Percentiles rank a stretch among this genome's conserved stretches.
Conservation (phyloP, 2,113 vertebrate genomes). For the Marmota monax region DNA sequence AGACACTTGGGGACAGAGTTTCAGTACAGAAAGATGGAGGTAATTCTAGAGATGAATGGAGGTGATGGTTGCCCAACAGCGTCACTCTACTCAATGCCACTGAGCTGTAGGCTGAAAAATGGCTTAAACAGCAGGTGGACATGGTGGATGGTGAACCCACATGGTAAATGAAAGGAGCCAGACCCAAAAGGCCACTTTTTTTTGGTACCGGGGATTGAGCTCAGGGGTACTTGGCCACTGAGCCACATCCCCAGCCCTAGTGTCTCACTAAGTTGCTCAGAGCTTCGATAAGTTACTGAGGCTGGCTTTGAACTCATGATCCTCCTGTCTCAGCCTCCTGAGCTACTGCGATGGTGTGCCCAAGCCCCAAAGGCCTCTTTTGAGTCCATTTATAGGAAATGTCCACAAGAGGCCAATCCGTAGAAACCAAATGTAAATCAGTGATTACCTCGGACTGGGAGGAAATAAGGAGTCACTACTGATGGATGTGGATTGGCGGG, state of each 20-base stretch:
- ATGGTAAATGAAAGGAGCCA: neutral
- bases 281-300: no score
- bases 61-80: accelerated
- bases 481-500: neutral
- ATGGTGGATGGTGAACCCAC: neutral
- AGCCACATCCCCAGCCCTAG: no score
- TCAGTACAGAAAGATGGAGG: neutral
- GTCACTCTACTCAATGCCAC: neutral
- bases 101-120: neutral
- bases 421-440: neutral
- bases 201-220: no score
- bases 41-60: neutral
- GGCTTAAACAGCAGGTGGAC: neutral
- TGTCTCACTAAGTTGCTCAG: no score
- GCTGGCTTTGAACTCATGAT: no score
- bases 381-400: neutral
- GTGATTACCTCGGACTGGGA: neutral
- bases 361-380: no score
- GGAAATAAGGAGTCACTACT: neutral
- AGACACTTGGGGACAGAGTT: neutral
- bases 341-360: no score
- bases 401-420: neutral
- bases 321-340: no score
- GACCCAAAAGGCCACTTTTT: neutral
- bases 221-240: no score